Base-by-base conservation (phyloP, 2,113 vertebrate species). In the Vulpes ferrilata region DNA sequence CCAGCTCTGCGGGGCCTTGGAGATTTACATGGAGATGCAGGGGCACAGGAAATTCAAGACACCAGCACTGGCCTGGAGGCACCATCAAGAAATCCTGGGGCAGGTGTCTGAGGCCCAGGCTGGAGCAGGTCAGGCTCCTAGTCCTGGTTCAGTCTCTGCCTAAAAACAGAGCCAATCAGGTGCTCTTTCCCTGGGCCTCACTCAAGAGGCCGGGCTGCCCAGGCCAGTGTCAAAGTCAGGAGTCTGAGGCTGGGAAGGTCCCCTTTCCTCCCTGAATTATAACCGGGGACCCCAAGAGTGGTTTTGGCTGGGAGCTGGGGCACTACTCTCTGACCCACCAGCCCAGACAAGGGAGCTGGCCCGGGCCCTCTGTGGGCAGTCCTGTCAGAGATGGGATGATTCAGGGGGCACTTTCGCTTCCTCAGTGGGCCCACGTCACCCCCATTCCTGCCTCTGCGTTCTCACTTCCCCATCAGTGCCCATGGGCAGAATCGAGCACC, bases 391-490 rank as follows among this genome's bases (percentile, higher is more conserved):
- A 20, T 2, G 22, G 10, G 69, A 53, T 19, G 17, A 35, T n/a
- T 0, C 1, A 8, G 13, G 67, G 64, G 22, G 15, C 15, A 48
- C 25, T 95, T 81, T 79, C 59, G 20, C 65, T 95, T 97, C 93
- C 93, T 55, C 84, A 9, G 0, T 11, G 67, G 55, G 19, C 15
- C 35, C 19, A 0, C 0, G n/a, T 32, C 62, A 67, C 22, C 8
- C 23, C n/a, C 43, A 7, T 35, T 2, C 79, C 43, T 48, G 53
- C 53, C 78, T 12, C 25, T 59, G 19, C 1, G 22, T 25, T 43
- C 84, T 91, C 93, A 88, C 43, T 95, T 97, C 95, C 88, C 19
- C 35, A 17, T 55, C 20, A 1, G 7, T 30, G 30, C 82, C 55
- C 11, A 10, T 0, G 3, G 65, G 87, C 55, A 19, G 32, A 59